Evolutionary conservation across 1,140 invertebrate species (phyloP), one percentile per base, ranked within the genome.

Genomic region (Nasonia vitripennis): DNA sequence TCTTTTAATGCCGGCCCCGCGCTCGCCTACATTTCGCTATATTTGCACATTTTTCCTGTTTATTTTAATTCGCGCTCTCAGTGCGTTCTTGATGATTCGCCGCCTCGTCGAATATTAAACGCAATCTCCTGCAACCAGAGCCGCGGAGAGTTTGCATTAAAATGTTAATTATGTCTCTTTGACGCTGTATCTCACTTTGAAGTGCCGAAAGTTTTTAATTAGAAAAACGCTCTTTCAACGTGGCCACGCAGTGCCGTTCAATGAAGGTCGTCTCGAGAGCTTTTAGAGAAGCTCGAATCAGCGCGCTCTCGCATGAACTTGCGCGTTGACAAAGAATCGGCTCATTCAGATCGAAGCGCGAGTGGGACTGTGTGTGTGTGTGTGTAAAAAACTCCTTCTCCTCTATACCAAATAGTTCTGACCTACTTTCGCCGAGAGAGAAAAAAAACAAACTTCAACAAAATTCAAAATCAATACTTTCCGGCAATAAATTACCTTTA

Each of bases 121-220:
- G 55, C 20, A 62, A 62, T 62, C 20, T 62, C 20, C 51, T 55
- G 51, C 17, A 55, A 55, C 55, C 6, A 62, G 17, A n/a, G 70
- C 2, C 17, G 0, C 55, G 2, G 27, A 31, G 20, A 41, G 27
- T 74, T 74, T 6, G 6, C 34, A 31, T 74, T 74, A 74, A 74
- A 74, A 74, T 74, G 73, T 74, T 34, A 74, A 74, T 74, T 45
- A 74, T 51, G 20, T 12, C 4, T 20, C 74, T 77, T 77, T 77
- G 74, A 77, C 48, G 5, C 45, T 45, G 20, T 14, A n/a, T n/a
- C 55, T 62, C 55, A 5, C 55, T 62, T n/a, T 62, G 55, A n/a
- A 62, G 55, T 7, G 55, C 51, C 41, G 20, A 27, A 27, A 48
- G 7, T 20, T 48, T 77, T 77, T 77, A 77, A 77, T 77, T 77